These are phyloP conservation scores for Nemopilema nomurai DNA, from an alignment of 30 jellyfish, hydroid and myxozoan species.

Conservation along the genomic window DNA sequence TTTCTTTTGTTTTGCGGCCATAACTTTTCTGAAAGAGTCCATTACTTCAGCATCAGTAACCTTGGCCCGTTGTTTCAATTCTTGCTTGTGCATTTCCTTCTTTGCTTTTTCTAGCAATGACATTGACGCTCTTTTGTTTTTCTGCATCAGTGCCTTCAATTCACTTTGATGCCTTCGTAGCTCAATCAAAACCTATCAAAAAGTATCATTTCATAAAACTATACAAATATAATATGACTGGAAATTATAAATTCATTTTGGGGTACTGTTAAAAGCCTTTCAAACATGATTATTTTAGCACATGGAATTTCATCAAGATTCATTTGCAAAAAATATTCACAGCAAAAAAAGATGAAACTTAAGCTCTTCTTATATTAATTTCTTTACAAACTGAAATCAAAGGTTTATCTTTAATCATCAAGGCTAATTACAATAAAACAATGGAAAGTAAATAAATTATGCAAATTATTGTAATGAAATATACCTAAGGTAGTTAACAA, in stretches of 20 bases:
- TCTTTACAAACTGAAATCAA: no score
- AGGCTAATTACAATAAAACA: no score
- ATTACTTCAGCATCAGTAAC: constrained; percentile 91
- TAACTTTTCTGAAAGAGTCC: constrained; percentile 80
- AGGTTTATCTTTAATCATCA: no score
- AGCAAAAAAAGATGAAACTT: no score
- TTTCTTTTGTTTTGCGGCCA: constrained; percentile 86
- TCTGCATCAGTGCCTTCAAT: constrained; percentile 73
- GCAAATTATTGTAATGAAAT: background rate
- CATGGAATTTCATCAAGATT: no score
- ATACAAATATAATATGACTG: no score
- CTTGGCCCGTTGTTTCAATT: constrained; percentile 81
- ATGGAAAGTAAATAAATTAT: background rate
- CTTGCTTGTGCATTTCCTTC: constrained; percentile 88
- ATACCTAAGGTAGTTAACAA: background rate
- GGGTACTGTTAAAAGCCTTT: no score
- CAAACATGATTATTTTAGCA: no score
- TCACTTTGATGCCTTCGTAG: constrained; percentile 82
- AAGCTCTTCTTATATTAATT: no score
- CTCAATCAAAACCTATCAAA: constrained; percentile 64
- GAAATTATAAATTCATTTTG: no score
- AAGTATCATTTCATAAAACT: background rate
- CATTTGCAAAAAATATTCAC: no score
- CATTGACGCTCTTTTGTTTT: constrained; percentile 69
- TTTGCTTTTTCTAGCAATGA: constrained; percentile 65